These are phyloP conservation scores for Smittia aterrima DNA, from an alignment of 2,888 invertebrate species.

Conservation along the genomic window DNA sequence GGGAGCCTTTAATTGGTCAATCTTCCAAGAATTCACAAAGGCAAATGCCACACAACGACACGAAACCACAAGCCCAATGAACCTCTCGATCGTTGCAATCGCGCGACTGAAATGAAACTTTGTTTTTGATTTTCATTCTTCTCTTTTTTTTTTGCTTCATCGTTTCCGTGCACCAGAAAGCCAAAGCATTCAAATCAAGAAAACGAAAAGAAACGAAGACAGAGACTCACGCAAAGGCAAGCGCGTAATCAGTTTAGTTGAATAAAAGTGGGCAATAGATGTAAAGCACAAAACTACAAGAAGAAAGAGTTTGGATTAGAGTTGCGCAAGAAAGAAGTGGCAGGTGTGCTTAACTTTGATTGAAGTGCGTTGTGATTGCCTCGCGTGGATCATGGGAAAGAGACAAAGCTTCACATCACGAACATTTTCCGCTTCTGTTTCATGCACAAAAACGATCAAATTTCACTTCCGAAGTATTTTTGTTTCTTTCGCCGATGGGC, in stretches of 20 bases:
- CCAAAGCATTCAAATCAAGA: background rate
- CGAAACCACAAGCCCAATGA: background rate
- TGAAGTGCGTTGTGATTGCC: too few species aligned
- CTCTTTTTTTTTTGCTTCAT: background rate
- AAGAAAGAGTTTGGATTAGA: background rate
- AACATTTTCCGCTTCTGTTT: background rate
- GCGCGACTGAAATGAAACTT: background rate
- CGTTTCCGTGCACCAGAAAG: background rate
- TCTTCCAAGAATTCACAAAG: background rate
- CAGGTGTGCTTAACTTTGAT: background rate
- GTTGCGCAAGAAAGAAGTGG: background rate
- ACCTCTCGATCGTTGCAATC: background rate
- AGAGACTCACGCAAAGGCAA: background rate
- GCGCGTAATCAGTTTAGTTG: background rate
- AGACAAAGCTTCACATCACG: background rate
- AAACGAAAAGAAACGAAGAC: background rate
- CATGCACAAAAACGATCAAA: background rate
- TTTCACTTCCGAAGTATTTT: background rate
- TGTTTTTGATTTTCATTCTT: too few species aligned
- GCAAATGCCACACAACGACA: background rate
- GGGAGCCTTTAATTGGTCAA: background rate
- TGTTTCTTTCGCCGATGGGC: background rate
- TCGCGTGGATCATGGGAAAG: too few species aligned
- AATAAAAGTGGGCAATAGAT: conserved; percentile 5
- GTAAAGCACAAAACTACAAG: background rate